phyloP scores from a whole-genome alignment of 2,113 vertebrate species.

The Promerops cafer region DNA sequence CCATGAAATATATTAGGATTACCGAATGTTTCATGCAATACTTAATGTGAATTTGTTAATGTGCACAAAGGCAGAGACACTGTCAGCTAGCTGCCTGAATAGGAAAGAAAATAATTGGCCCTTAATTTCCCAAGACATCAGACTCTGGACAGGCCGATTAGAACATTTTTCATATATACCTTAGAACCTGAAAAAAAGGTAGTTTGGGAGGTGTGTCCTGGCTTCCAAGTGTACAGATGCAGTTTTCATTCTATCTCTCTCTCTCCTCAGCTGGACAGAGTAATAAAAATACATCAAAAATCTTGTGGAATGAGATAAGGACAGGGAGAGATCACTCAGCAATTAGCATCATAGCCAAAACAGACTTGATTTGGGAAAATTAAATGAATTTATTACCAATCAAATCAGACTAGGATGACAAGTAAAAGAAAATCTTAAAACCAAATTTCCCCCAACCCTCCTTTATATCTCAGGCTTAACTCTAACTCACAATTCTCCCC shows the following conservation, averaged over 20 bases:
- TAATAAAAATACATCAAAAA: not conserved
- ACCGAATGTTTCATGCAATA: not conserved
- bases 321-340: not conserved
- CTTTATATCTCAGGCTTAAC: not conserved
- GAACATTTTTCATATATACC: not conserved
- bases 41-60: not conserved
- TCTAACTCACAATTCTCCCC: not conserved
- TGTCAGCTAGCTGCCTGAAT: not conserved
- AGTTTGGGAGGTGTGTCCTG: not conserved
- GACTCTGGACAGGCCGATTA: not conserved
- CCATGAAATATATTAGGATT: not conserved
- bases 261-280: not conserved
- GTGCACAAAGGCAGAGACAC: not conserved
- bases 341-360: not conserved
- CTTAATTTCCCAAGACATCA: not conserved
- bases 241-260: not conserved
- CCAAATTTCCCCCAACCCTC: not conserved
- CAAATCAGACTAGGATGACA: not conserved
- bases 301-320: not conserved
- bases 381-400: not conserved
- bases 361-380: not conserved
- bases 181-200: not conserved
- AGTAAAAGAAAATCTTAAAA: not conserved
- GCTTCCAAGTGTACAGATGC: not conserved
- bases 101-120: not conserved